Conservation (phyloP, 2,797 vertebrate species). For the Microctenopoma lineatum region DNA sequence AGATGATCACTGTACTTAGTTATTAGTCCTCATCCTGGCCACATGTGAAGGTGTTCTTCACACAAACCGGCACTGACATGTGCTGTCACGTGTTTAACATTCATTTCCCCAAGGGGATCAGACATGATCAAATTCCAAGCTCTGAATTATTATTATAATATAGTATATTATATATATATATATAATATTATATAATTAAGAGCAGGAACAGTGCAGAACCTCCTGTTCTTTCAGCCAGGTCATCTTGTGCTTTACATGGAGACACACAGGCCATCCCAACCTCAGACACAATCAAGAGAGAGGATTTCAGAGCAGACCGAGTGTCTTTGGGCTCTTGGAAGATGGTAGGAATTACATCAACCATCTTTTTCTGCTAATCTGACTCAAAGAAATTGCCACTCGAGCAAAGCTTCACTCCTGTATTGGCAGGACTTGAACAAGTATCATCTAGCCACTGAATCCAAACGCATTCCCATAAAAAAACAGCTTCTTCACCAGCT, state of each 20-base stretch:
- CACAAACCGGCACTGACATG: too few relatives aligned
- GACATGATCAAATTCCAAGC: too few relatives aligned
- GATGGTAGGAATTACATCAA: slow-evolving; percentile 25
- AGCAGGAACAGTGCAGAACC: slow-evolving; percentile 1
- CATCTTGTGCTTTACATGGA: slow-evolving; percentile 12
- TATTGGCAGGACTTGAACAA: slow-evolving; percentile 23
- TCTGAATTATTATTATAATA: too few relatives aligned
- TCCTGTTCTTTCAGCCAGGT: slow-evolving; percentile 28
- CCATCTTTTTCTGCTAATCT: slow-evolving; percentile 24
- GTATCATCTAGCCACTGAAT: slow-evolving; percentile 8
- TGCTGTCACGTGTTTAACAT: too few relatives aligned
- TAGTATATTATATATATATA: too few relatives aligned
- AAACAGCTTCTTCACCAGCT: slow-evolving; percentile 17
- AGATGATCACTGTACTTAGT: too few relatives aligned
- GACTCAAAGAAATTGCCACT: slow-evolving; percentile 50
- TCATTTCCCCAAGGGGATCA: too few relatives aligned
- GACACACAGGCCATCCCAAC: slow-evolving; percentile 5
- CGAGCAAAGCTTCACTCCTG: slow-evolving; percentile 21
- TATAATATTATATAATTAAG: not conserved
- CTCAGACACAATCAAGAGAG: slow-evolving; percentile 36
- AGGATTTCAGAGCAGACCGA: slow-evolving; percentile 37
- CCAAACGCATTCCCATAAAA: slow-evolving; percentile 27
- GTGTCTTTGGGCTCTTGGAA: slow-evolving; percentile 8
- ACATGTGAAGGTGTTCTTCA: too few relatives aligned
- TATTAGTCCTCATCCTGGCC: too few relatives aligned